Conservation (phyloP, 2,113 vertebrate species). For the Cariama cristata region DNA sequence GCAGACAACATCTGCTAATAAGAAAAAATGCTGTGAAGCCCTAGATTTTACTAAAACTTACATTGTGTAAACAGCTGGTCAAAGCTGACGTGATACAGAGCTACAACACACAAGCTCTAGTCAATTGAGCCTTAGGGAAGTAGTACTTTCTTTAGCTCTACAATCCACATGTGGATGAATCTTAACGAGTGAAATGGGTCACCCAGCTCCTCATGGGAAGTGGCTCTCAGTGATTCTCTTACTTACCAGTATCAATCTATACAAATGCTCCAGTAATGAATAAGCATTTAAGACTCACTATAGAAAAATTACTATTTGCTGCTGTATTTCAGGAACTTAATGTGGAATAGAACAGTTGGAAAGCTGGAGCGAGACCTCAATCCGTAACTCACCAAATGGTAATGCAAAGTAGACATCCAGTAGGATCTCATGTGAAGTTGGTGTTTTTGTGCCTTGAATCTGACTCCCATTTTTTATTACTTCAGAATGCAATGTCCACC, state of each 20-base stretch:
- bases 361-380: background rate
- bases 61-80: background rate
- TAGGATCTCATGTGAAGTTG: slow-evolving; percentile 67
- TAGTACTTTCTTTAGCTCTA: background rate
- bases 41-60: background rate
- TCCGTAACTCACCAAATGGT: slow-evolving; percentile 58
- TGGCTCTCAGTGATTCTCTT: background rate
- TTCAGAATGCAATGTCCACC: slow-evolving; percentile 72
- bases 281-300: background rate
- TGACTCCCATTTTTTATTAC: slow-evolving; percentile 58
- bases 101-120: background rate
- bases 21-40: background rate
- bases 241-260: background rate
- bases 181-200: background rate
- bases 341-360: background rate
- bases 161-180: background rate
- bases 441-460: slow-evolving; percentile 61
- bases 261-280: background rate
- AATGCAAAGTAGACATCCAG: slow-evolving; percentile 68
- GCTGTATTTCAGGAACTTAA: background rate
- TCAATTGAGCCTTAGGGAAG: background rate
- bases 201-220: background rate
- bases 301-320: background rate
- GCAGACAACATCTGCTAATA: background rate
- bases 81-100: background rate